phyloP scores from a whole-genome alignment of 2,888 invertebrate genomes.

The Salticus scenicus region DNA sequence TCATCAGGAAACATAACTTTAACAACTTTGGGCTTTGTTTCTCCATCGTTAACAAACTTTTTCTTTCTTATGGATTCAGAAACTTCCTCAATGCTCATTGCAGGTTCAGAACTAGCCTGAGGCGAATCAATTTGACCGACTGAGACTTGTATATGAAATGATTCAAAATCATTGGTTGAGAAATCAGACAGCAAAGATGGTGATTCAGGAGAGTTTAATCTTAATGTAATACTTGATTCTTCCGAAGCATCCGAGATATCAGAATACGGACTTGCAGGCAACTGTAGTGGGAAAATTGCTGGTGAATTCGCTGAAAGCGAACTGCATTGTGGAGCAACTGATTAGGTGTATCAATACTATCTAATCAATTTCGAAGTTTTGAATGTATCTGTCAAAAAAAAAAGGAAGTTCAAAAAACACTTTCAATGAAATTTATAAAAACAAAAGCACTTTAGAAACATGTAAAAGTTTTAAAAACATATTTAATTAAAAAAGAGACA shows the following conservation, averaged over 20 bases:
- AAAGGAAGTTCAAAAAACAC: too few species aligned
- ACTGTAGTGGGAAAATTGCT: neutral
- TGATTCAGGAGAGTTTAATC: neutral
- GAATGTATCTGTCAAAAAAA: too few species aligned
- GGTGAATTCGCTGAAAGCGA: slow-evolving; percentile 17
- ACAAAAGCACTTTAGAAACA: too few species aligned
- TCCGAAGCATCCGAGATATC: neutral
- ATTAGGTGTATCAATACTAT: too few species aligned
- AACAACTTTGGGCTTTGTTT: slow-evolving; percentile 37
- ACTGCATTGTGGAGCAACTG: neutral
- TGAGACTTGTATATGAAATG: slow-evolving; percentile 2
- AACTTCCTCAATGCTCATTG: slow-evolving; percentile 38
- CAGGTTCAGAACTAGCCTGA: neutral
- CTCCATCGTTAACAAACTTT: slow-evolving; percentile 32
- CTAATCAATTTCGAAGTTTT: too few species aligned
- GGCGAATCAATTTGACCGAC: neutral
- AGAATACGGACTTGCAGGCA: slow-evolving; percentile 14
- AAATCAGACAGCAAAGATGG: neutral
- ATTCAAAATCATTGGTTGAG: neutral
- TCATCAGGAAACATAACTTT: slow-evolving; percentile 4
- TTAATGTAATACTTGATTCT: neutral
- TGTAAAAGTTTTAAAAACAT: too few species aligned
- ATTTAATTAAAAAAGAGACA: too few species aligned
- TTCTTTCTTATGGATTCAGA: slow-evolving; percentile 21
- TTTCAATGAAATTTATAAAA: too few species aligned